Conservation (phyloP, 2,888 invertebrate genomes). For the Caenorhabditis sp. region DNA sequence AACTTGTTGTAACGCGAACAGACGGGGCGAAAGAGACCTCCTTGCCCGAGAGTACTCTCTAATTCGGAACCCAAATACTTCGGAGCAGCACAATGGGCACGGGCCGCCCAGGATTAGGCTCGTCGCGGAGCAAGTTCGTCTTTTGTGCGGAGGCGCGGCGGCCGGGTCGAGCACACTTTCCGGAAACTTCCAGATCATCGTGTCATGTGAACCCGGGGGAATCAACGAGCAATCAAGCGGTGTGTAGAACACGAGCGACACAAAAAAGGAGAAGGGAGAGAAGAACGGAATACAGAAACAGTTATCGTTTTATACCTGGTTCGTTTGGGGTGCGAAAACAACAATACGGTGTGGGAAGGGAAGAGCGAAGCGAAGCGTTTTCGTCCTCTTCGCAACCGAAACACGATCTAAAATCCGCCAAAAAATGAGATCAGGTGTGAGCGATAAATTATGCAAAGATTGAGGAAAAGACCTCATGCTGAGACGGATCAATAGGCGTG, state of each 20-base stretch:
- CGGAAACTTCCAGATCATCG: constrained; percentile 53
- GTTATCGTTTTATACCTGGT: neutral
- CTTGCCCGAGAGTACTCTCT: constrained; percentile 36
- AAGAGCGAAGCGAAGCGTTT: neutral
- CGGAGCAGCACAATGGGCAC: constrained; percentile 33
- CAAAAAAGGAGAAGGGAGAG: constrained; percentile 11
- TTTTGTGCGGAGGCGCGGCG: constrained; percentile 41
- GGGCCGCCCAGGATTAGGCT: constrained; percentile 45
- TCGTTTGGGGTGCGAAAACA: constrained; percentile 24
- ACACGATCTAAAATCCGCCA: constrained; percentile 34
- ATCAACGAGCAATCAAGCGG: constrained; percentile 36
- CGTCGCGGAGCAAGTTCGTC: constrained; percentile 41
- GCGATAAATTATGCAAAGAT: constrained; percentile 55
- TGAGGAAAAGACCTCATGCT: constrained; percentile 23
- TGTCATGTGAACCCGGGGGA: constrained; percentile 40
- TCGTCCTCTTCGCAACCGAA: constrained; percentile 9
- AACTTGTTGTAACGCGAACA: constrained; percentile 48
- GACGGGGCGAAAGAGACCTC: constrained; percentile 19
- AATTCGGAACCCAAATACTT: constrained; percentile 54
- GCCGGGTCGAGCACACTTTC: constrained; percentile 43
- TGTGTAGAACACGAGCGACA: too few relatives aligned
- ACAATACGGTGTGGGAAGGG: constrained; percentile 32
- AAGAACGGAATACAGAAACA: neutral
- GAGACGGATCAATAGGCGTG: constrained; percentile 55
- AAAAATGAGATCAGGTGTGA: constrained; percentile 47